phyloP scores from a whole-genome alignment of 2,888 invertebrate species.

The Amiota minor region DNA sequence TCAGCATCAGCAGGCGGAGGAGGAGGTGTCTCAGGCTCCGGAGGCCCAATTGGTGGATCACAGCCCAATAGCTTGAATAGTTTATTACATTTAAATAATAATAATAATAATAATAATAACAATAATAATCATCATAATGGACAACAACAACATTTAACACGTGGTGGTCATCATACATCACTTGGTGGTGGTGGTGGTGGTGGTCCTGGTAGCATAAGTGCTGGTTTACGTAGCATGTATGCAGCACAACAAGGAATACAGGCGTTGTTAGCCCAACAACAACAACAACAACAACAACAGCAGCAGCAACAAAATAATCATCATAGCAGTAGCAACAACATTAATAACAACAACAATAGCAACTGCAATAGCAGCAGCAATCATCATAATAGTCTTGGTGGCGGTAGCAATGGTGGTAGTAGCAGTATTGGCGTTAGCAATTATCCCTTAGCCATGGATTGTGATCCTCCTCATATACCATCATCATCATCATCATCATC shows the following conservation, averaged over 20 bases:
- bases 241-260: conserved; percentile 61
- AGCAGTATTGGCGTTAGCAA: conserved; percentile 52
- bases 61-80: conserved; percentile 64
- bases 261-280: conserved; percentile 54
- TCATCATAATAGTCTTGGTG: conserved; percentile 34
- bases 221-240: conserved; percentile 41
- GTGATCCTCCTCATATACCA: conserved; percentile 78
- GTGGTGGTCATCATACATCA: conserved; percentile 53
- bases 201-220: conserved; percentile 43
- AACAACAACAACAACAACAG: conserved; percentile 33
- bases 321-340: conserved; percentile 20
- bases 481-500: conserved; percentile 57
- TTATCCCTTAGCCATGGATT: conserved; percentile 82
- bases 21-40: neutral
- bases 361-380: conserved; percentile 41
- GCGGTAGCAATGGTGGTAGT: conserved; percentile 38
- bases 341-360: conserved; percentile 12
- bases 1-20: conserved; percentile 26
- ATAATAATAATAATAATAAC: too few species aligned
- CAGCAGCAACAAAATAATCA: conserved; percentile 30
- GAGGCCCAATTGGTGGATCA: neutral
- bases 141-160: conserved; percentile 48
- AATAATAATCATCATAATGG: conserved; percentile 41
- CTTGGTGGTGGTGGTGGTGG: conserved; percentile 48
- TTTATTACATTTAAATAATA: conserved; percentile 45